Percentiles rank a stretch among this genome's conserved stretches.
Evolutionary conservation across 2,113 vertebrate genomes (phyloP).

Genomic region (Megaleporinus macrocephalus): DNA sequence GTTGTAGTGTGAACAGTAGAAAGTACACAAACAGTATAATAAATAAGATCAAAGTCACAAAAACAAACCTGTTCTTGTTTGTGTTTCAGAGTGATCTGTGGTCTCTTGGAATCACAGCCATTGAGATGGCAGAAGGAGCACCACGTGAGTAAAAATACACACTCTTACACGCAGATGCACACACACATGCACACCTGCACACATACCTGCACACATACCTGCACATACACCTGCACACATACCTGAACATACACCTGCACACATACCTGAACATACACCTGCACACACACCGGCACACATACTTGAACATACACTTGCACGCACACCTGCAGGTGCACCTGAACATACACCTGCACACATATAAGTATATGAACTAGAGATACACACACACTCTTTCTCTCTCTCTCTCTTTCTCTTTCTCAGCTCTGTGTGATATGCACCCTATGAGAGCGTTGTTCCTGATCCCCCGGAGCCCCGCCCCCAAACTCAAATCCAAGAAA

Average conservation of each 20-base stretch:
- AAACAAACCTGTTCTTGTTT: neutral
- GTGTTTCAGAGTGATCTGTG: constrained; percentile 77
- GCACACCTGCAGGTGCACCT: neutral
- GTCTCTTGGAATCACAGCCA: constrained; percentile 78
- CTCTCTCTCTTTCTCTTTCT: neutral
- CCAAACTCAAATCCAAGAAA: constrained; percentile 94
- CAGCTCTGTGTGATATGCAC: constrained; percentile 74
- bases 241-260: neutral
- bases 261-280: too few species aligned
- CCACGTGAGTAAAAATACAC: constrained; percentile 68
- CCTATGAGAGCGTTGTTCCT: constrained; percentile 98
- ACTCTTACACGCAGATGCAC: too few species aligned
- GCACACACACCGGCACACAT: too few species aligned
- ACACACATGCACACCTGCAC: neutral
- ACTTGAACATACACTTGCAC: neutral
- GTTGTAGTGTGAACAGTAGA: too few species aligned
- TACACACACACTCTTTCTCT: too few species aligned
- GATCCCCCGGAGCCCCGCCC: constrained; percentile 93
- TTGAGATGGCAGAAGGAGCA: constrained; percentile 79
- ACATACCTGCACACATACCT: neutral
- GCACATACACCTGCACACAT: neutral
- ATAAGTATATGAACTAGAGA: too few species aligned
- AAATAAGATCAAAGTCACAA: too few species aligned
- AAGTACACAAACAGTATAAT: too few species aligned
- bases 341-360: neutral